A percentile compares a stretch with the other conserved stretches of the same genome.
Evolutionary conservation across 2,113 vertebrate genomes (phyloP).

Genomic region (Nibea albiflora): DNA sequence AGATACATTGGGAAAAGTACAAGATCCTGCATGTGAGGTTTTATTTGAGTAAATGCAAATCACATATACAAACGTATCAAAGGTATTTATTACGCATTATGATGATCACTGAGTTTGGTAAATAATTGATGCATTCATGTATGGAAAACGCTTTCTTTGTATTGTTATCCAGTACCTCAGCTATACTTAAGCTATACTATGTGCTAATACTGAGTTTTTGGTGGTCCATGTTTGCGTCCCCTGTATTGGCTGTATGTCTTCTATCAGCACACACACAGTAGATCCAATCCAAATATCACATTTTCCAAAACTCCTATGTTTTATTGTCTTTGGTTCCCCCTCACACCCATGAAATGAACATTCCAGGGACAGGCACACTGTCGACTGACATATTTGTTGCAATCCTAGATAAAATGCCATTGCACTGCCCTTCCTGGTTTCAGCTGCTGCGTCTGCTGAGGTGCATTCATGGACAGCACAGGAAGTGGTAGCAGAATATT

Average conservation of each 20-base stretch:
- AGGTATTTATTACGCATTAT: background rate
- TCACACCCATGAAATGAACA: background rate
- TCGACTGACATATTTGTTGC: constrained; percentile 1
- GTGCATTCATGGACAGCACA: constrained; percentile 35
- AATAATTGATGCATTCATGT: background rate
- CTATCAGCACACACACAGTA: background rate
- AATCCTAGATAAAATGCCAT: constrained; percentile 35
- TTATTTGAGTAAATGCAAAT: background rate
- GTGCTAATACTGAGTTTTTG: background rate
- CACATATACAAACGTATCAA: background rate
- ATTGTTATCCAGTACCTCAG: too few species aligned
- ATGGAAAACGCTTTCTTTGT: background rate
- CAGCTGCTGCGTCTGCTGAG: constrained; percentile 36
- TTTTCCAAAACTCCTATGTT: background rate
- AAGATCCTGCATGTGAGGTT: background rate
- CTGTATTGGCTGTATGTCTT: background rate
- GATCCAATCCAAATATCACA: background rate
- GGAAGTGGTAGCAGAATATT: constrained; percentile 54
- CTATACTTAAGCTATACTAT: background rate
- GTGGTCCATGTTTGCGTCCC: background rate
- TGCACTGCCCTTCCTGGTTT: background rate
- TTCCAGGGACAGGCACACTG: background rate
- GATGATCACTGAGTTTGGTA: background rate
- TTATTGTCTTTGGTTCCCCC: background rate
- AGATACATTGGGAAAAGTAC: background rate